These are phyloP conservation scores for Boulengerochromis microlepis DNA, from an alignment of 2,113 vertebrate genomes.

Conservation along the genomic window DNA sequence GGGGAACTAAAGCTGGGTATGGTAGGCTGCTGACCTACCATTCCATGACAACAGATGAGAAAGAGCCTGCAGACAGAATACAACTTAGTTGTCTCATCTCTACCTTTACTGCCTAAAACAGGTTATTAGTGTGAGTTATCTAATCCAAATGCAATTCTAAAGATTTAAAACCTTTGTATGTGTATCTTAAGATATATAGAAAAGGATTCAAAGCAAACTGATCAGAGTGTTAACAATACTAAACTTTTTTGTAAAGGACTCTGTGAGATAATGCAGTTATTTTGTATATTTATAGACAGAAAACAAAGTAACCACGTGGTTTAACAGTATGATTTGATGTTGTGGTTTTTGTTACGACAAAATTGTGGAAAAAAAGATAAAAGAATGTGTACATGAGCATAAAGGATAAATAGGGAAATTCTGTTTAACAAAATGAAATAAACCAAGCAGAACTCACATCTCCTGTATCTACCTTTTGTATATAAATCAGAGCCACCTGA, in stretches of 20 bases:
- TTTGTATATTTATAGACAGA: background rate
- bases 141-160: background rate
- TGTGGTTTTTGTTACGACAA: background rate
- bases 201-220: background rate
- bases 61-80: background rate
- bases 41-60: background rate
- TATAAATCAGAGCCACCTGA: background rate
- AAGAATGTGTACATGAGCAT: background rate
- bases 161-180: background rate
- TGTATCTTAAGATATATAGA: background rate
- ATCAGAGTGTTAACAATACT: background rate
- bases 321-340: background rate
- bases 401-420: background rate
- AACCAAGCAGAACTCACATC: background rate
- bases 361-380: background rate
- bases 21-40: background rate
- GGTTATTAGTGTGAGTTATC: background rate
- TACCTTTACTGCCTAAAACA: too few species aligned
- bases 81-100: too few species aligned
- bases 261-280: background rate
- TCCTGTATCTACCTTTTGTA: background rate
- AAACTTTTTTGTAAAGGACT: background rate
- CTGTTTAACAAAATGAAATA: background rate
- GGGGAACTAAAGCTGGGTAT: background rate
- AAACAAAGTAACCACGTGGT: background rate